Evolutionary conservation across 2,797 vertebrate species (phyloP).

Genomic region (Sternarchorhynchus goeldii): DNA sequence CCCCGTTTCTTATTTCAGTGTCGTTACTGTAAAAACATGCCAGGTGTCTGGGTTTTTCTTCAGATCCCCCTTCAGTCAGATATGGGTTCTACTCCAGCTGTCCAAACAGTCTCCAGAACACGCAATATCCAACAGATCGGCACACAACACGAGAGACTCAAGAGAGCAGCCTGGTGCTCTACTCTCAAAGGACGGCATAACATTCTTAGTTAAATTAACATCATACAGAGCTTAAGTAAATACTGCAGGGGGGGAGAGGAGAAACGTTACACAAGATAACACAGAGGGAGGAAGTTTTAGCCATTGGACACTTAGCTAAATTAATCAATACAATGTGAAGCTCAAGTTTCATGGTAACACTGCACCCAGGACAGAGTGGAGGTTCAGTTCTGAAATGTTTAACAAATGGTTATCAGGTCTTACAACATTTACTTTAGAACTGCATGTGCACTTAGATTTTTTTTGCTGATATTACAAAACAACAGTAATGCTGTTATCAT

Average conservation of each 20-base stretch:
- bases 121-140: slow-evolving; percentile 19
- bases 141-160: slow-evolving; percentile 17
- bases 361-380: neutral
- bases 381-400: neutral
- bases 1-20: neutral
- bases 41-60: slow-evolving; percentile 24
- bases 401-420: neutral
- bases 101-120: slow-evolving; percentile 51
- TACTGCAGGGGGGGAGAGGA: neutral
- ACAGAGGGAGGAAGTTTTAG: slow-evolving; percentile 11
- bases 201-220: neutral
- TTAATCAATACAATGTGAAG: slow-evolving; percentile 32
- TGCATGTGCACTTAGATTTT: too few relatives aligned
- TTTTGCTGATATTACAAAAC: too few relatives aligned
- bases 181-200: slow-evolving; percentile 7
- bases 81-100: slow-evolving; percentile 49
- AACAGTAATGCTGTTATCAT: too few relatives aligned
- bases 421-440: neutral
- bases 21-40: slow-evolving; percentile 14
- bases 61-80: slow-evolving; percentile 31
- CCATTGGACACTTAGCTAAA: slow-evolving; percentile 33
- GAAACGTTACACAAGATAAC: neutral
- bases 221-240: neutral
- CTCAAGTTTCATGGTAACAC: slow-evolving; percentile 17
- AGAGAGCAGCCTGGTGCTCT: slow-evolving; percentile 9